A percentile compares a stretch with the other conserved stretches of the same genome.
phyloP scores from a whole-genome alignment of 1,140 invertebrate genomes.

The Bombus waltoni region DNA sequence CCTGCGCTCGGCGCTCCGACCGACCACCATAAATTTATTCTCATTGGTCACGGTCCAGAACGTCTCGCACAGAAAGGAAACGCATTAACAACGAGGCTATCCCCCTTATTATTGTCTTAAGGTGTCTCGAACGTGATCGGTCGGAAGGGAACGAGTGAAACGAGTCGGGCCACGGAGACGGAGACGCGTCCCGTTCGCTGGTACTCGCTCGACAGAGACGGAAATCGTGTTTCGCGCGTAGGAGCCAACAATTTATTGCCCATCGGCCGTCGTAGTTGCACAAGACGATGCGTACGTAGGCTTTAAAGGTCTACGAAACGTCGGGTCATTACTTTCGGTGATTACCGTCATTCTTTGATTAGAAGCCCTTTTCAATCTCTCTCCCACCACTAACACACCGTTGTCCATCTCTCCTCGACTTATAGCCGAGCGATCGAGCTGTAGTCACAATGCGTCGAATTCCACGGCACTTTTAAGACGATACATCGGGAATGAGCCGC shows the following conservation, averaged over 20 bases:
- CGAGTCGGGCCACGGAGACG: slow-evolving; percentile 1
- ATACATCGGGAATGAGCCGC: slow-evolving; percentile 33
- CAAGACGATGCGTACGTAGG: slow-evolving; percentile 59
- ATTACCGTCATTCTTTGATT: slow-evolving; percentile 75
- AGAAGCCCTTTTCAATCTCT: slow-evolving; percentile 58
- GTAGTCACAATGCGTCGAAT: slow-evolving; percentile 51
- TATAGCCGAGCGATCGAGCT: not conserved
- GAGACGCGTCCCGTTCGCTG: slow-evolving; percentile 18
- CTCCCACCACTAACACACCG: not conserved
- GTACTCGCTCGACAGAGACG: slow-evolving; percentile 32
- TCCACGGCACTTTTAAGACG: slow-evolving; percentile 48
- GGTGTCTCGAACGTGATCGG: slow-evolving; percentile 60
- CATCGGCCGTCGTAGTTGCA: slow-evolving; percentile 59
- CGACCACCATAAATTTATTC: slow-evolving; percentile 59
- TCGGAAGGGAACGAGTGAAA: slow-evolving; percentile 40
- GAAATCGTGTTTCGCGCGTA: slow-evolving; percentile 62
- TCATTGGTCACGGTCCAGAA: slow-evolving; percentile 64
- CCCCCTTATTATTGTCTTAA: slow-evolving; percentile 69
- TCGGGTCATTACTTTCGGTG: slow-evolving; percentile 73
- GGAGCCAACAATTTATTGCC: slow-evolving; percentile 75
- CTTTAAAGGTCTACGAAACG: slow-evolving; percentile 68
- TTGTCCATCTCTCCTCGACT: not conserved
- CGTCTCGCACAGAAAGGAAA: slow-evolving; percentile 49
- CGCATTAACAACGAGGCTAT: slow-evolving; percentile 63
- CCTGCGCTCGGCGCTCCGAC: not conserved